Evolutionary conservation across 1,140 invertebrate genomes (phyloP).

Genomic region (Grapholita molesta): DNA sequence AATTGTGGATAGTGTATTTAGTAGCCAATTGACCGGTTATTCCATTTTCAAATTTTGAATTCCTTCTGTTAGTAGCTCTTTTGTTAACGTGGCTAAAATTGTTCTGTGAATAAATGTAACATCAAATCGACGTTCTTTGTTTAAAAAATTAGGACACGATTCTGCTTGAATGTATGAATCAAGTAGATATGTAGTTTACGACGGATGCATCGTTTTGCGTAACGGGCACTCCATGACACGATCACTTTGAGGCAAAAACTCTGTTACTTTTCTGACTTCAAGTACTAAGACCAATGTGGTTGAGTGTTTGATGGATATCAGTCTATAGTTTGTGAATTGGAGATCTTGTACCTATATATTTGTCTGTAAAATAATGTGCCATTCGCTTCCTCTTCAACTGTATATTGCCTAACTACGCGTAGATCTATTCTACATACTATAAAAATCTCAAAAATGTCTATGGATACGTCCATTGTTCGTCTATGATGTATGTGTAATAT

Average conservation of each 20-base stretch:
- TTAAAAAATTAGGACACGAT: slow-evolving; percentile 46
- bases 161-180: slow-evolving; percentile 61
- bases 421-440: slow-evolving; percentile 3
- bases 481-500: slow-evolving; percentile 16
- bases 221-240: neutral
- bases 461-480: slow-evolving; percentile 17
- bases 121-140: slow-evolving; percentile 22
- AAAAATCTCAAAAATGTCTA: slow-evolving; percentile 14
- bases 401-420: slow-evolving; percentile 49
- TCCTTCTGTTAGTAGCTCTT: slow-evolving; percentile 27
- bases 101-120: slow-evolving; percentile 52
- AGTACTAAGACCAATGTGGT: slow-evolving; percentile 42
- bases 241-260: neutral
- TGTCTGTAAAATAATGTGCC: slow-evolving; percentile 48
- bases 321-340: slow-evolving; percentile 42
- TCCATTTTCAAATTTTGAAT: slow-evolving; percentile 34
- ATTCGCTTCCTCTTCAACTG: slow-evolving; percentile 65
- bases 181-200: slow-evolving; percentile 36
- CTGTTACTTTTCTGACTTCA: slow-evolving; percentile 1
- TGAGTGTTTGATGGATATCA: slow-evolving; percentile 31
- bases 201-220: slow-evolving; percentile 15
- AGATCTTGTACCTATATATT: slow-evolving; percentile 37
- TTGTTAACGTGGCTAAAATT: slow-evolving; percentile 58
- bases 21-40: slow-evolving; percentile 2
- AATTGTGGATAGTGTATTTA: neutral